Evolutionary conservation across 2,888 invertebrate species (phyloP).

Genomic region (Tethea ocularis): DNA sequence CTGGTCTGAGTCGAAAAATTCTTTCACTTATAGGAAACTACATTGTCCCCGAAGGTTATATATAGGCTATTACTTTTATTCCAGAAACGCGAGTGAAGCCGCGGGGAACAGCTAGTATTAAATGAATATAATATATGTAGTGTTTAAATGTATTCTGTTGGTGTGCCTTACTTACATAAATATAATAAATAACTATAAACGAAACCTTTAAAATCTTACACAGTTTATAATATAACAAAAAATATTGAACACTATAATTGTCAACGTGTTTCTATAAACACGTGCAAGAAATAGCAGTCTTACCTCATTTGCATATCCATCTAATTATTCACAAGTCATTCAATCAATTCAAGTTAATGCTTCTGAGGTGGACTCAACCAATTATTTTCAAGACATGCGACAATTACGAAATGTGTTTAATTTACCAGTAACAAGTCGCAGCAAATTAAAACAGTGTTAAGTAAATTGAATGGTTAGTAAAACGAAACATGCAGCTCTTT

Average conservation of each 20-base stretch:
- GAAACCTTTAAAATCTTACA: too few species aligned
- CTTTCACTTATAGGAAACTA: too few species aligned
- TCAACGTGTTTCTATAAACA: background rate
- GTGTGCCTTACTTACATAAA: too few species aligned
- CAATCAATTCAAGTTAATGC: background rate
- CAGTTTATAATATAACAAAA: too few species aligned
- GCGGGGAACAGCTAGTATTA: too few species aligned
- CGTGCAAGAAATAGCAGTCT: background rate
- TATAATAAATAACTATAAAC: too few species aligned
- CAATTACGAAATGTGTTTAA: slow-evolving; percentile 5
- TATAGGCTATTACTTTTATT: too few species aligned
- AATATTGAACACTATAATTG: background rate
- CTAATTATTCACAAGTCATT: background rate
- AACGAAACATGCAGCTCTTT: slow-evolving; percentile 46
- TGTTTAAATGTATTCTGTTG: too few species aligned
- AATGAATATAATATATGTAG: too few species aligned
- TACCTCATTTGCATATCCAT: background rate
- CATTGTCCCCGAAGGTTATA: too few species aligned
- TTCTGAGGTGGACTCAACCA: background rate
- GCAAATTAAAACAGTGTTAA: slow-evolving; percentile 53
- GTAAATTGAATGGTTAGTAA: slow-evolving; percentile 50
- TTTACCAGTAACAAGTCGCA: slow-evolving; percentile 7
- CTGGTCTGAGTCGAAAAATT: too few species aligned
- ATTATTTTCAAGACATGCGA: slow-evolving; percentile 5
- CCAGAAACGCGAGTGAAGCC: too few species aligned